Conservation (phyloP, 2,888 invertebrate species). For the Coremacera marginata region DNA sequence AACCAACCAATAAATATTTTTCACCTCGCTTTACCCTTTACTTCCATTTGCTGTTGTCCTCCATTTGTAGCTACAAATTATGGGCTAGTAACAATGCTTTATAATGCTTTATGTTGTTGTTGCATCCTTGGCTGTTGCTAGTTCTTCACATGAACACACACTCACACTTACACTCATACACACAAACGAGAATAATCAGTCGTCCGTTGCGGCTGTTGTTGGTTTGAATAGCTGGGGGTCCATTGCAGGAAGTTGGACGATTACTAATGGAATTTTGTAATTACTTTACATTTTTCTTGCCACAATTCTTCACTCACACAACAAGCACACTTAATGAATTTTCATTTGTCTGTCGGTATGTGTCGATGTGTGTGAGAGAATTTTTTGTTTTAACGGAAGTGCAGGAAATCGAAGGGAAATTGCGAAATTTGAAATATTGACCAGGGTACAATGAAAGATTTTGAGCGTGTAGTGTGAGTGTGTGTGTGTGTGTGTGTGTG, state of each 20-base stretch:
- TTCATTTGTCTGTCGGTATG: not conserved
- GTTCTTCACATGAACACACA: not conserved
- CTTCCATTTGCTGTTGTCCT: not conserved
- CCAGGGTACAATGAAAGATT: not conserved
- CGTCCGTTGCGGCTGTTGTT: not conserved
- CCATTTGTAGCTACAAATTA: slow-evolving; percentile 16
- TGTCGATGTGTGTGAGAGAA: not conserved
- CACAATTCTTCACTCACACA: not conserved
- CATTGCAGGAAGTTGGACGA: slow-evolving; percentile 12
- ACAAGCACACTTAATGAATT: slow-evolving; percentile 13
- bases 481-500: too few species aligned
- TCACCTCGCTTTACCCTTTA: slow-evolving; percentile 1
- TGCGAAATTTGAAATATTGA: slow-evolving; percentile 31
- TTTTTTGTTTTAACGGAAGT: not conserved
- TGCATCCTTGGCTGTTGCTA: not conserved
- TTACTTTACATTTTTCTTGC: slow-evolving; percentile 30
- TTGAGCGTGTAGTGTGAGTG: too few species aligned
- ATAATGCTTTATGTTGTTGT: slow-evolving; percentile 3
- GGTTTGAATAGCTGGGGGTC: not conserved
- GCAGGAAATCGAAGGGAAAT: slow-evolving; percentile 34
- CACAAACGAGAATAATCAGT: slow-evolving; percentile 1
- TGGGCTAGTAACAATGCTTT: slow-evolving; percentile 11
- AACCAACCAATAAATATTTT: not conserved
- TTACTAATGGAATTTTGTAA: slow-evolving; percentile 35
- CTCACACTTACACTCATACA: not conserved